Percentiles rank a stretch among this genome's conserved stretches.
Conservation (phyloP, 2,888 invertebrate genomes). For the Alloscopus bannaensis region DNA sequence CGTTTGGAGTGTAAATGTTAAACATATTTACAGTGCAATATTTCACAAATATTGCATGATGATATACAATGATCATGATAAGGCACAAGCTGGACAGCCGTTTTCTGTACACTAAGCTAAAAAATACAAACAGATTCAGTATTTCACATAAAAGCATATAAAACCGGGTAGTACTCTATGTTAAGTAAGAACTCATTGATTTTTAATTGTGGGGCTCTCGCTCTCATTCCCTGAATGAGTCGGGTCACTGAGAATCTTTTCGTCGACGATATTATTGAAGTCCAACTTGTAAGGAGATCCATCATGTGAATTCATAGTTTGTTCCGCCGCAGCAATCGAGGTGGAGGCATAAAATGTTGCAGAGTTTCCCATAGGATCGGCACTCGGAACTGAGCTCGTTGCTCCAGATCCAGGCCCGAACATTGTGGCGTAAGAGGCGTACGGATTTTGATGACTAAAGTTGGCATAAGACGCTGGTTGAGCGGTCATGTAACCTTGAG, state of each 20-base stretch:
- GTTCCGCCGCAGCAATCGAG: slow-evolving; percentile 37
- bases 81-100: slow-evolving; percentile 42
- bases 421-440: slow-evolving; percentile 67
- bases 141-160: slow-evolving; percentile 1
- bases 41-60: neutral
- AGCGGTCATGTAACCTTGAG: slow-evolving; percentile 64
- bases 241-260: slow-evolving; percentile 67
- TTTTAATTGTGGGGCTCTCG: slow-evolving; percentile 56
- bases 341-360: slow-evolving; percentile 66
- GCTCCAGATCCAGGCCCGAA: slow-evolving; percentile 57
- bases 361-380: slow-evolving; percentile 44
- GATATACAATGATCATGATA: slow-evolving; percentile 12
- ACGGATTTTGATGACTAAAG: slow-evolving; percentile 70
- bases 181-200: slow-evolving; percentile 26
- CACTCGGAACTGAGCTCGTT: slow-evolving; percentile 19
- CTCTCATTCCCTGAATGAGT: slow-evolving; percentile 63
- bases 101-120: too few species aligned
- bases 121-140: too few species aligned
- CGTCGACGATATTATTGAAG: slow-evolving; percentile 70
- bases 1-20: neutral
- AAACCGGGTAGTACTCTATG: too few species aligned
- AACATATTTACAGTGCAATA: neutral
- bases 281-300: slow-evolving; percentile 67
- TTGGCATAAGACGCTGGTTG: slow-evolving; percentile 57
- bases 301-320: slow-evolving; percentile 48